Base-by-base conservation (phyloP, 2,113 vertebrate genomes). In the Myrmecophaga tridactyla region DNA sequence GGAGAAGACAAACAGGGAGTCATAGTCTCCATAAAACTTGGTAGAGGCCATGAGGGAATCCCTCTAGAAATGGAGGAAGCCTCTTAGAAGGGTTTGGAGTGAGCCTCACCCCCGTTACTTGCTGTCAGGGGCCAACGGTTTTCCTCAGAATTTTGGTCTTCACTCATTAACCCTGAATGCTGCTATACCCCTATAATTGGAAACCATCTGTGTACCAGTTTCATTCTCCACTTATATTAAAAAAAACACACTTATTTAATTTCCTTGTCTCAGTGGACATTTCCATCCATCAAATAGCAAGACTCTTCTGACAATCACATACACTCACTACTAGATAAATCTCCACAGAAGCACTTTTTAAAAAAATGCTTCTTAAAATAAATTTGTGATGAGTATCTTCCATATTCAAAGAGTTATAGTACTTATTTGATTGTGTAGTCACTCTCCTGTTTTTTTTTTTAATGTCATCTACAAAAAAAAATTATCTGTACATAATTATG, bases 341-440 rank as follows among this genome's bases (percentile, higher is more conserved):
- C 92, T 63, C 27, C 39, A 69, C 29, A 84, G 43, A 67, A 94
- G 15, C 4, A 51, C 46, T 73, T 94, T 34, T 43, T 56, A 17
- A 41, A 56, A 53, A 92, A 90, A 77, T 43, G 20, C 4, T 77
- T 94, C 77, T 73, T 92, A 73, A 73, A 87, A 83, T 91, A 82
- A 86, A 29, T 58, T 46, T 41, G 12, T 65, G 6, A 67, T 6
- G 6, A 23, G 4, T 41, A 69, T 58, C 53, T 92, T 75, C 27
- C 25, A 51, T 43, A 92, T 67, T 48, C 29, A 89, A 94, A 78
- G 12, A 93, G 36, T 17, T 86, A 65, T 5, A 58, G 21, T 80
- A 29, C 27, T 86, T 77, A 84, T 9, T 25, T 73, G 53, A 60
- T n/a, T 78, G 4, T 23, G 25, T 65, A 4, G 12, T 51, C 43